Evolutionary conservation across 2,888 invertebrate species (phyloP), one percentile per base, ranked within the genome.

Genomic region (Blastobasis adustella): DNA sequence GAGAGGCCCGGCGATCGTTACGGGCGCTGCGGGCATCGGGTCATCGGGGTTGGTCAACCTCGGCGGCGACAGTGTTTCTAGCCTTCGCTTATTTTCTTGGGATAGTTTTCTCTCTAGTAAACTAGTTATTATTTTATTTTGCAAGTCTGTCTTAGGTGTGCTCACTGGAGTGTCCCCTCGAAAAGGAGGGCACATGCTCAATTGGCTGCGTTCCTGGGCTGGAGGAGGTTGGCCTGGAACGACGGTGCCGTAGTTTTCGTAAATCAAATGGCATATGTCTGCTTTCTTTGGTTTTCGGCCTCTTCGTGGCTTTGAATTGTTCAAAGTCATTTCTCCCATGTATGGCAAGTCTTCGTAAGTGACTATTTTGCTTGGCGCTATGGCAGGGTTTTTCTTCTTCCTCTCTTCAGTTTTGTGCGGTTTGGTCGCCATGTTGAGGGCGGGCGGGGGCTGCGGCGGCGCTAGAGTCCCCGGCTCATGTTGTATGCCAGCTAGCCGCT

Each of bases 261-360:
- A 96, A 61, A 96, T 96, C 45, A 96, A 83, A 69, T 96, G 96
- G 60, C 96, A 96, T 60, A 97, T 97, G 69, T 96, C 96, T 0
- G 96, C 96, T 76, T 97, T 96, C 72, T 96, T 96, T 0, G 96
- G 97, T 69, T 97, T 97, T 10, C 96, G 89, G 0, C 96, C 96
- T 56, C 97, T 89, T 42, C 96, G 83, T 0, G 96, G 96, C 63
- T 96, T 95, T 9, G 94, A 94, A 77, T 96, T 95, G 70, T 96
- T 96, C 51, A 96, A 78, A 0, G 96, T 96, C 90, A 96, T 96
- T 75, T 96, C 96, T 0, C 96, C 96, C 96, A 96, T 96, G 78
- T 96, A 96, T 0, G 96, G 96, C 46, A 96, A 81, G 68, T 96
- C 96, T 46, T 94, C 93, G 70, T 94, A 96, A 46, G 93, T 94